Percentiles rank a stretch among this genome's conserved stretches.
These are phyloP conservation scores for Nasonia oneida DNA, from an alignment of 2,888 invertebrate species.

Conservation along the genomic window DNA sequence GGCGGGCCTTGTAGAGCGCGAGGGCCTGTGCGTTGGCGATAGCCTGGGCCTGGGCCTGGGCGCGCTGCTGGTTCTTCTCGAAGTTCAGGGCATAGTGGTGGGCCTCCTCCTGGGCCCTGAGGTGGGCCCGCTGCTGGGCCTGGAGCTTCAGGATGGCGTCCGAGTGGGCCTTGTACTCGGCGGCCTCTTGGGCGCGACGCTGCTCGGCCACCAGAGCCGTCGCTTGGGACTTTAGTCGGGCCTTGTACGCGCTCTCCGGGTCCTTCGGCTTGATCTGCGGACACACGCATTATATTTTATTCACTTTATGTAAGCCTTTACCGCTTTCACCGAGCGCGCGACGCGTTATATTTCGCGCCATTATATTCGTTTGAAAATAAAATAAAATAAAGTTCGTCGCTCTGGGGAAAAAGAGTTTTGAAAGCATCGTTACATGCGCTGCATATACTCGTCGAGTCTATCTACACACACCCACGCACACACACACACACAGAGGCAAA, in stretches of 20 bases:
- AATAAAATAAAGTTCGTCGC: background rate
- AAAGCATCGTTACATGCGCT: background rate
- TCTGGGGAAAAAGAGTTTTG: background rate
- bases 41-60: conserved; percentile 76
- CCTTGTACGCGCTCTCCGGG: conserved; percentile 74
- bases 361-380: background rate
- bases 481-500: conserved; percentile 7
- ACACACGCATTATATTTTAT: background rate
- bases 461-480: background rate
- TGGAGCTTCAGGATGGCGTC: conserved; percentile 76
- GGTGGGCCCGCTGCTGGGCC: conserved; percentile 75
- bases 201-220: conserved; percentile 74
- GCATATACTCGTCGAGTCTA: background rate
- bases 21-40: conserved; percentile 76
- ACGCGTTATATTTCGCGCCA: background rate
- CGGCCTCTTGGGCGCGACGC: conserved; percentile 74
- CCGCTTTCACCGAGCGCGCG: background rate
- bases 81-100: conserved; percentile 74
- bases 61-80: conserved; percentile 75
- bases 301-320: conserved; percentile 9
- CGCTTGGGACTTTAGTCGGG: conserved; percentile 73
- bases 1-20: conserved; percentile 74
- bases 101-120: conserved; percentile 75
- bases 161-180: conserved; percentile 76
- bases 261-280: conserved; percentile 69